Conservation (phyloP, 2,113 vertebrate genomes). For the Synodontis membranacea region DNA sequence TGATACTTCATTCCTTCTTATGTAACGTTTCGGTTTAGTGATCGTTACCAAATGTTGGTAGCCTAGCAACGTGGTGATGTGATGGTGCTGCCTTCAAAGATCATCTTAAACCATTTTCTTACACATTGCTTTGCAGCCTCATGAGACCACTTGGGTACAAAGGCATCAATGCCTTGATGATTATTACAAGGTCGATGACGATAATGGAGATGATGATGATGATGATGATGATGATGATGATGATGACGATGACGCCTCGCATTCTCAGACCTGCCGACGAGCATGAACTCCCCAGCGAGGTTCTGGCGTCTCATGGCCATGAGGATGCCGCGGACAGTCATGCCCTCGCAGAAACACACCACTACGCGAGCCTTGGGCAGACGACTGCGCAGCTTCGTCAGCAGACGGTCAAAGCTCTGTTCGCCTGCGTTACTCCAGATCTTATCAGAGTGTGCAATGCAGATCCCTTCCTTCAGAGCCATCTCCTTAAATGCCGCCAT, state of each 20-base stretch:
- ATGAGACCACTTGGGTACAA: background rate
- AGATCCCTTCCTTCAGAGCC: constrained; percentile 95
- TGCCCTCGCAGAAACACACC: constrained; percentile 97
- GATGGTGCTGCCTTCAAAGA: background rate
- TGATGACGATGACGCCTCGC: background rate
- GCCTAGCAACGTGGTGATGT: background rate
- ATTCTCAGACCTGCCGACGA: constrained; percentile 90
- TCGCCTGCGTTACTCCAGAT: constrained; percentile 98
- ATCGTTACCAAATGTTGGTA: background rate
- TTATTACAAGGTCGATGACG: background rate
- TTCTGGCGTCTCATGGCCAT: constrained; percentile 95
- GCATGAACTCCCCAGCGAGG: constrained; percentile 88
- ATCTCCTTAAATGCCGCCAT: constrained; percentile 99
- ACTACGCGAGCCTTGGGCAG: constrained; percentile 95
- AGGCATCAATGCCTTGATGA: background rate
- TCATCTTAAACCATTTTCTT: background rate
- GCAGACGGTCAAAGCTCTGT: constrained; percentile 91
- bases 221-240: background rate
- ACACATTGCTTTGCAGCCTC: background rate
- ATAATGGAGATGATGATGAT: background rate
- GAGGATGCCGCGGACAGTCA: constrained; percentile 94
- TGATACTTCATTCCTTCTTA: background rate
- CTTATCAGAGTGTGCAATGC: constrained; percentile 98
- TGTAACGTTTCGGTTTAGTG: background rate
- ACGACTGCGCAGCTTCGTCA: constrained; percentile 85